A percentile compares a stretch with the other conserved stretches of the same genome.
phyloP scores from a whole-genome alignment of 2,888 invertebrate genomes.

The Amphipyra tragopoginis region DNA sequence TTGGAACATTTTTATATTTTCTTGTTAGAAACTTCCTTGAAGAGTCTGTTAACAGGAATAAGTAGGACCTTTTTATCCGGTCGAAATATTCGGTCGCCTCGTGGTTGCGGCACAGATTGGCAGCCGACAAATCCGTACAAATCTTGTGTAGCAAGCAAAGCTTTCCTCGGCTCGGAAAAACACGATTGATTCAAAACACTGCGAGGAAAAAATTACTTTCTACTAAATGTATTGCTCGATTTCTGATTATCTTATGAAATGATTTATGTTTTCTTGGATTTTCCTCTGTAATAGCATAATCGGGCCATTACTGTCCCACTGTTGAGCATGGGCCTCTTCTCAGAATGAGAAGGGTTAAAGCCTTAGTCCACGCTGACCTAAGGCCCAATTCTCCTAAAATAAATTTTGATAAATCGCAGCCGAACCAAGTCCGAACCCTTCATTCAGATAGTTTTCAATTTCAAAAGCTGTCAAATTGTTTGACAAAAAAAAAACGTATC shows the following conservation, averaged over 20 bases:
- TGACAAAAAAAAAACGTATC: too few species aligned
- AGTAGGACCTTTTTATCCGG: conserved; percentile 79
- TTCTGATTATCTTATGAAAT: conserved; percentile 7
- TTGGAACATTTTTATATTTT: conserved; percentile 61
- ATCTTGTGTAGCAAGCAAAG: conserved; percentile 74
- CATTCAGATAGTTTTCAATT: too few species aligned
- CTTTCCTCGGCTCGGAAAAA: conserved; percentile 73
- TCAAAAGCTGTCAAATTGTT: too few species aligned
- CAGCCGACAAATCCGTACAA: conserved; percentile 83
- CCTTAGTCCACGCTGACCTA: too few species aligned
- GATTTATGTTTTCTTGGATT: neutral
- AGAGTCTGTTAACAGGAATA: conserved; percentile 82
- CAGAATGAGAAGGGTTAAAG: too few species aligned
- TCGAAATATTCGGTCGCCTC: conserved; percentile 78
- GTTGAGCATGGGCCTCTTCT: too few species aligned
- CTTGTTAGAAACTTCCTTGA: conserved; percentile 65
- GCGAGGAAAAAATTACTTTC: conserved; percentile 50
- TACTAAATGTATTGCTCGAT: conserved; percentile 15
- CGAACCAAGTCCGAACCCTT: too few species aligned
- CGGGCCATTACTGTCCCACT: too few species aligned
- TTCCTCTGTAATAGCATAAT: too few species aligned
- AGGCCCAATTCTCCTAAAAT: too few species aligned
- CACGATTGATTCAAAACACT: conserved; percentile 77
- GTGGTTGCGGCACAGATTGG: conserved; percentile 81
- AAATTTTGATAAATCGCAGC: too few species aligned